Evolutionary conservation across 2,888 invertebrate species (phyloP).

Genomic region (Atrina japonica): DNA sequence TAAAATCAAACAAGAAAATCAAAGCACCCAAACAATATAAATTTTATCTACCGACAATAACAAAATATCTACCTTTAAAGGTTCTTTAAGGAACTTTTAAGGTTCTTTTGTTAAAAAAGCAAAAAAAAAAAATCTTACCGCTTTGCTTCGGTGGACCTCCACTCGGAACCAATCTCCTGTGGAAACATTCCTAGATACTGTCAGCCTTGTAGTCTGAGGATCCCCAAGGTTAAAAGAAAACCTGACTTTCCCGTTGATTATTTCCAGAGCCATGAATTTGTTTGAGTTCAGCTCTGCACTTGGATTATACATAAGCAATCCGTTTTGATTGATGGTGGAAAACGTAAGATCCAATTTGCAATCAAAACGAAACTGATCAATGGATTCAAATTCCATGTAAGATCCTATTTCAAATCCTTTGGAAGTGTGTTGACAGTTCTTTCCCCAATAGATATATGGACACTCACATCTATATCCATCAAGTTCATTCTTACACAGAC

Average conservation of each 20-base stretch:
- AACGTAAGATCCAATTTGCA: slow-evolving; percentile 95
- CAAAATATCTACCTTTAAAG: too few species aligned
- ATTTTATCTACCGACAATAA: too few species aligned
- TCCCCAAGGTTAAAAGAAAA: slow-evolving; percentile 89
- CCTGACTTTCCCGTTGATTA: slow-evolving; percentile 90
- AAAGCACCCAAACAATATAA: too few species aligned
- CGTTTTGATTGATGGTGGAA: slow-evolving; percentile 91
- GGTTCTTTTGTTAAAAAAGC: too few species aligned
- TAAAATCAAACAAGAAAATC: too few species aligned
- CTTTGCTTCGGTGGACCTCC: slow-evolving; percentile 79
- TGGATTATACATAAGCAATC: slow-evolving; percentile 94
- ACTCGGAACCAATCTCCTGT: slow-evolving; percentile 96
- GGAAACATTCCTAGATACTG: slow-evolving; percentile 86
- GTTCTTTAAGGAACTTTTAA: too few species aligned
- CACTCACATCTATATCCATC: slow-evolving; percentile 91
- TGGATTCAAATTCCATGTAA: slow-evolving; percentile 92
- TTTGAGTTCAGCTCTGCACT: slow-evolving; percentile 88
- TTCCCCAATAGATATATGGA: slow-evolving; percentile 91
- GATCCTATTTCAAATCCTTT: slow-evolving; percentile 94
- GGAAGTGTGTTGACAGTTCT: slow-evolving; percentile 94
- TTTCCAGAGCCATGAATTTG: slow-evolving; percentile 94
- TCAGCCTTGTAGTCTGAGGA: slow-evolving; percentile 90
- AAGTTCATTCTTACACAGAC: slow-evolving; percentile 61
- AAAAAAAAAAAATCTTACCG: slow-evolving; percentile 59
- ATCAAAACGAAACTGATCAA: slow-evolving; percentile 88